phyloP scores from a whole-genome alignment of 2,113 vertebrate genomes.

The Macquaria ambigua region DNA sequence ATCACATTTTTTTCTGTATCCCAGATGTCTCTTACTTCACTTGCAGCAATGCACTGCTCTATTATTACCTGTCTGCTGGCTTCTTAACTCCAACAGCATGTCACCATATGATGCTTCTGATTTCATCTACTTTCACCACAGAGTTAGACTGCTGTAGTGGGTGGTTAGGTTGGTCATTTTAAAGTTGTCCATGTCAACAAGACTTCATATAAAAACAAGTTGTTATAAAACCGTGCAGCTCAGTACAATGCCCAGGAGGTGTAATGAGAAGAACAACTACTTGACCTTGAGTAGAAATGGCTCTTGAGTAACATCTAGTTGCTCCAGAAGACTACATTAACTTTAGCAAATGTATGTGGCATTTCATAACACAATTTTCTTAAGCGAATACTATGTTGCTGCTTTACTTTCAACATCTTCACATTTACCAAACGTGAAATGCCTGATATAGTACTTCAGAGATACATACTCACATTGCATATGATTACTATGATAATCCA shows the following conservation, averaged over 20 bases:
- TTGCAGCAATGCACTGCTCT: constrained; percentile 1
- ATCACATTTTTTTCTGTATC: not conserved
- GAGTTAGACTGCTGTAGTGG: not conserved
- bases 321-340: not conserved
- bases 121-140: not conserved
- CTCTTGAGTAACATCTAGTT: not conserved
- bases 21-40: not conserved
- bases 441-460: not conserved
- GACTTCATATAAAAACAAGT: not conserved
- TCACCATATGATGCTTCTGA: constrained; percentile 4
- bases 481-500: not conserved
- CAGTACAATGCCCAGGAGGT: not conserved
- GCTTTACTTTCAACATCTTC: not conserved
- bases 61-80: not conserved
- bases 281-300: not conserved
- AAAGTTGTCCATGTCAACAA: not conserved
- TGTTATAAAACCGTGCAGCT: not conserved
- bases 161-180: not conserved
- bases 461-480: not conserved
- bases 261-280: not conserved
- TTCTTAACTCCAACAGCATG: not conserved
- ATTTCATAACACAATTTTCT: not conserved
- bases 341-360: not conserved
- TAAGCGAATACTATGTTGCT: not conserved
- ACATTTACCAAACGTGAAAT: not conserved